Evolutionary conservation across 1,140 invertebrate species (phyloP), one percentile per base, ranked within the genome.

Genomic region (Scaptomyza hsui): DNA sequence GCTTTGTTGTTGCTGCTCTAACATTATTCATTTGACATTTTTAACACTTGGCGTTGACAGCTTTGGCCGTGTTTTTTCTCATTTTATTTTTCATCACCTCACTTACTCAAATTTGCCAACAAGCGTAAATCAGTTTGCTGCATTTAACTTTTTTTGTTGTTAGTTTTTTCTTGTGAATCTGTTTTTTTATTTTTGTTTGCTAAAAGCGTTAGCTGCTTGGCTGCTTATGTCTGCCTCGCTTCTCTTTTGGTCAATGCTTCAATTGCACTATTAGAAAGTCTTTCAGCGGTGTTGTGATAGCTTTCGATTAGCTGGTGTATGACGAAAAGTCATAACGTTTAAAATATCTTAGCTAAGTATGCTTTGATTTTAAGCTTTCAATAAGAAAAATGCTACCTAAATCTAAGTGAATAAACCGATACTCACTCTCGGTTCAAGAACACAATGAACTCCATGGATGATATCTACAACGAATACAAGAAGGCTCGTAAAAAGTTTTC

Each of bases 21-120:
- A 52, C 77, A 80, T 75, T 83, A 83, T 85, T 83, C 85, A 76
- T 76, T 68, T 79, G 75, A 65, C 72, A 70, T 85, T 79, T 83
- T 76, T 76, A 83, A 85, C 75, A 83, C 72, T 85, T 85, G 72
- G 19, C 78, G 57, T 42, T 69, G 78, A 81, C 78, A 75, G 65
- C 57, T 76, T 29, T n/a, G 42, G 63, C 24, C 56, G 64, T 71
- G 48, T 62, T 78, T 47, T 72, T 24, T 52, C 9, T 29, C 7
- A 9, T 29, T 1, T 21, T 21, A 21, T 21, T 21, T 26, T 26
- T 26, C 61, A 75, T 67, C 42, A 18, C 45, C 24, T 48, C 53
- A 44, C 65, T 75, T 56, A 32, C 59, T 39, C 21, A 47, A 62
- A 55, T 64, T 56, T 69, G 60, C 72, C 67, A 81, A 81, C 73